Evolutionary conservation across 2,797 vertebrate species (phyloP), one percentile per base, ranked within the genome.

Genomic region (Gymnoscopelus microlampas): DNA sequence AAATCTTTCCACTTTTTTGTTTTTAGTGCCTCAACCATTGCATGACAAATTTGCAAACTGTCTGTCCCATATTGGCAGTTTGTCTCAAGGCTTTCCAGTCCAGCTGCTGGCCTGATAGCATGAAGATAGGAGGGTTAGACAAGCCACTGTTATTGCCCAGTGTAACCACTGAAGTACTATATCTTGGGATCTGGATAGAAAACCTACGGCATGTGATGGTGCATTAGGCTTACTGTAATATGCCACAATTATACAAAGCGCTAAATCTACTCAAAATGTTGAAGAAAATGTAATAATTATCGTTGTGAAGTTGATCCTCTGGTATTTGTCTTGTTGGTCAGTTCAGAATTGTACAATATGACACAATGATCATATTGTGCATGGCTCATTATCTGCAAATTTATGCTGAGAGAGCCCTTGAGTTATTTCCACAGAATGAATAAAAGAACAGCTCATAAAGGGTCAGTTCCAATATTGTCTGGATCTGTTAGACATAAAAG

Each of bases 371-470:
- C 39, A 44, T 44, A 44, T 9, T 44, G 39, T 44, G 39, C 39
- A 63, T 50, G 48, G 51, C 14, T 35, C 55, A 67, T 14, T 67
- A 63, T 49, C 39, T 53, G 61, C 5, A 35, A 44, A 60, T 63
- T 26, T 59, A 62, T 63, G 55, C 23, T 53, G 66, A 55, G 60
- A 60, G 35, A n/a, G 49, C 10, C 24, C 59, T 63, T 8, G 10
- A 35, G 3, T 68, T 71, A 70, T 71, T 53, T 55, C 32, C 32
- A 32, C 44, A 15, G 39, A 74, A 61, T 35, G 60, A 12, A 64
- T 68, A 44, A 71, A 71, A 64, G 47, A 54, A 19, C 23, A 19
- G 65, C 26, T 32, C 14, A 19, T 7, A 63, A 49, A 53, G 47
- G 53, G 61, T 61, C 39, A 44, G 39, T 44, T 44, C 39, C 39